Evolutionary conservation across 2,888 invertebrate genomes (phyloP).

Genomic region (Opisthograptis luteolata): DNA sequence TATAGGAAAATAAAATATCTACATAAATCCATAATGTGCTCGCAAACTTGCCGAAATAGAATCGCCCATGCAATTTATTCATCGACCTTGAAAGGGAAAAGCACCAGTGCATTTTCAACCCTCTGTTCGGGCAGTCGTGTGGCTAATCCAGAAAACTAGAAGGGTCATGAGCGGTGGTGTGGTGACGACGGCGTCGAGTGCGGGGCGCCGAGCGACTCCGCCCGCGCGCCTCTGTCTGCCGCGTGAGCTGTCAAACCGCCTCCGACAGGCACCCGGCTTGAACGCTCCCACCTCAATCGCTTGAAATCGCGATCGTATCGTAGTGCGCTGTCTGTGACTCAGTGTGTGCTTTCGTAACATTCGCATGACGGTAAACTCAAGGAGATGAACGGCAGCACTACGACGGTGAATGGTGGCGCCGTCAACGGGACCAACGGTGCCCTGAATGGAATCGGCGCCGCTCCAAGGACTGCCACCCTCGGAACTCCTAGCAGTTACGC

Average conservation of each 20-base stretch:
- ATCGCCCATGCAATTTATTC: slow-evolving; percentile 35
- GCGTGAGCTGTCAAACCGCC: slow-evolving; percentile 82
- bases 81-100: slow-evolving; percentile 74
- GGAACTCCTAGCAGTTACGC: slow-evolving; percentile 86
- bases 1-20: background rate
- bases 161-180: slow-evolving; percentile 53
- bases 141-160: slow-evolving; percentile 64
- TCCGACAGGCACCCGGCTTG: slow-evolving; percentile 80
- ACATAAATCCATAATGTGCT: slow-evolving; percentile 3
- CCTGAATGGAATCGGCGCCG: slow-evolving; percentile 74
- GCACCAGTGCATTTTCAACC: slow-evolving; percentile 78
- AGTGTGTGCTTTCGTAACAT: slow-evolving; percentile 71
- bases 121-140: slow-evolving; percentile 65
- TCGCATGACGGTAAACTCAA: slow-evolving; percentile 74
- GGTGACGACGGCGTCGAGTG: slow-evolving; percentile 58
- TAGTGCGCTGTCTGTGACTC: slow-evolving; percentile 73
- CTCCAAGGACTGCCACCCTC: slow-evolving; percentile 78
- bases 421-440: slow-evolving; percentile 77
- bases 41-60: slow-evolving; percentile 22
- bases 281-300: slow-evolving; percentile 72
- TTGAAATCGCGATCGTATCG: slow-evolving; percentile 66
- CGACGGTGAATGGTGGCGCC: slow-evolving; percentile 80
- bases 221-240: slow-evolving; percentile 73
- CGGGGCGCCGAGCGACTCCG: slow-evolving; percentile 65
- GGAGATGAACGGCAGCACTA: slow-evolving; percentile 83